A percentile compares a stretch with the other conserved stretches of the same genome.
These are phyloP conservation scores for Vespertilio murinus DNA, from an alignment of 2,797 vertebrate genomes.

Conservation along the genomic window DNA sequence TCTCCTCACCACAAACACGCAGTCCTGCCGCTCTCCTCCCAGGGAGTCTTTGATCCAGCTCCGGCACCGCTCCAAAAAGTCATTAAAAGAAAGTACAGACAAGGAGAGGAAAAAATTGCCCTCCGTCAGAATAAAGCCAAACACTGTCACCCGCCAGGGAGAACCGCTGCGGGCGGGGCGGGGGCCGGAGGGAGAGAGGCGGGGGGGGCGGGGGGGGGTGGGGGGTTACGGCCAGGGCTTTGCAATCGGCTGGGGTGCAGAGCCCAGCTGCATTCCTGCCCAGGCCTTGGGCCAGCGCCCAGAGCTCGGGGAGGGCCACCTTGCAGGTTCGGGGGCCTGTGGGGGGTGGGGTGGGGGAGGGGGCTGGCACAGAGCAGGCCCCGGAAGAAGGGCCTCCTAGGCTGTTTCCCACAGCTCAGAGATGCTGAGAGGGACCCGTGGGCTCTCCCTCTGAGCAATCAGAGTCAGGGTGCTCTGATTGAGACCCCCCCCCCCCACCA, in stretches of 20 bases:
- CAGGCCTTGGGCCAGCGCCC: background rate
- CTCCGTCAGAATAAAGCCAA: slow-evolving; percentile 75
- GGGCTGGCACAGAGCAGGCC: background rate
- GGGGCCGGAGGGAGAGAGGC: background rate
- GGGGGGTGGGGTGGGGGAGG: background rate
- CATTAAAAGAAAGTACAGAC: slow-evolving; percentile 80
- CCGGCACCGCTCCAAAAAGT: slow-evolving; percentile 76
- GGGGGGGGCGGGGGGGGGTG: background rate
- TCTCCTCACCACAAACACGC: background rate
- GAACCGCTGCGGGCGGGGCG: background rate
- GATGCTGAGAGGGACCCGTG: background rate
- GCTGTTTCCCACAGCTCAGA: background rate
- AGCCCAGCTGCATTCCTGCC: background rate
- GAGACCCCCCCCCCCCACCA: background rate
- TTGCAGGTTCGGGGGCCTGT: background rate
- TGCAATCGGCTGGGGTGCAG: slow-evolving; percentile 52
- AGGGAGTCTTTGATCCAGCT: slow-evolving; percentile 73
- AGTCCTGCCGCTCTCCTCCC: fast-evolving
- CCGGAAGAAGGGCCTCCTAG: background rate
- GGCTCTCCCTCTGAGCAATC: no score
- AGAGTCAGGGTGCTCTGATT: fast-evolving
- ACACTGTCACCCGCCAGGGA: slow-evolving; percentile 62
- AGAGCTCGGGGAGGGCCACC: background rate
- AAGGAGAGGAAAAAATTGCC: slow-evolving; percentile 70
- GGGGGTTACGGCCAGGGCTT: background rate